Evolutionary conservation across 2,888 invertebrate genomes (phyloP).

Genomic region (Ochropacha duplaris): DNA sequence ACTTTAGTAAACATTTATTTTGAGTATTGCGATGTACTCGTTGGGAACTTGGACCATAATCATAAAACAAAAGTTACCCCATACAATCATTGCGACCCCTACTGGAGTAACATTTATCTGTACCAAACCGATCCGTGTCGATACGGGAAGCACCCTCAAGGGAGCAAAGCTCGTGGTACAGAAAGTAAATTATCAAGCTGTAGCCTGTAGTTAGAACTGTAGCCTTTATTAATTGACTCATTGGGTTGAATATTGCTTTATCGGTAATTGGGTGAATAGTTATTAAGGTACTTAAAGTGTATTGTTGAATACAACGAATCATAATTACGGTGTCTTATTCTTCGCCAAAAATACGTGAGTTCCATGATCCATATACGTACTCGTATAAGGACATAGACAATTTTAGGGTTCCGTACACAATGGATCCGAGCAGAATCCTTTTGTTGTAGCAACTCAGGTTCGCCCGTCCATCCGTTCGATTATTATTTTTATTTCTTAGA

Average conservation of each 20-base stretch:
- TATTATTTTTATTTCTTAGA: no score
- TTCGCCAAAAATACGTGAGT: no score
- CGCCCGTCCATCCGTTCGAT: no score
- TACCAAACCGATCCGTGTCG: constrained; percentile 19
- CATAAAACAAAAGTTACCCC: constrained; percentile 47
- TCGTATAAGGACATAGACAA: no score
- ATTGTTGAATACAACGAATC: no score
- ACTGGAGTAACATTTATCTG: constrained; percentile 13
- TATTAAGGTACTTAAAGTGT: background rate
- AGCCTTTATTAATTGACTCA: constrained; percentile 2
- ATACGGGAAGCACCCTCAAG: constrained; percentile 47
- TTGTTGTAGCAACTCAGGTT: no score
- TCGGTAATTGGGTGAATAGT: background rate
- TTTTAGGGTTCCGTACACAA: no score
- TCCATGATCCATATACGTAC: no score
- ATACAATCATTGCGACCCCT: constrained; percentile 43
- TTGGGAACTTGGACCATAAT: constrained; percentile 36
- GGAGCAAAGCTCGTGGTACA: constrained; percentile 28
- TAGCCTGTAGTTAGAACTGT: constrained; percentile 10
- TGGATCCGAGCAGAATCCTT: no score
- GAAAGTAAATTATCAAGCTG: constrained; percentile 29
- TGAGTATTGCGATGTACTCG: constrained; percentile 7
- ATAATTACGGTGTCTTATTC: no score
- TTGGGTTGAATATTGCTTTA: background rate
- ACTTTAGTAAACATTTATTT: constrained; percentile 11